Percentiles rank a stretch among this genome's conserved stretches.
Evolutionary conservation across 1,140 invertebrate species (phyloP).

Genomic region (Colletes gigas): DNA sequence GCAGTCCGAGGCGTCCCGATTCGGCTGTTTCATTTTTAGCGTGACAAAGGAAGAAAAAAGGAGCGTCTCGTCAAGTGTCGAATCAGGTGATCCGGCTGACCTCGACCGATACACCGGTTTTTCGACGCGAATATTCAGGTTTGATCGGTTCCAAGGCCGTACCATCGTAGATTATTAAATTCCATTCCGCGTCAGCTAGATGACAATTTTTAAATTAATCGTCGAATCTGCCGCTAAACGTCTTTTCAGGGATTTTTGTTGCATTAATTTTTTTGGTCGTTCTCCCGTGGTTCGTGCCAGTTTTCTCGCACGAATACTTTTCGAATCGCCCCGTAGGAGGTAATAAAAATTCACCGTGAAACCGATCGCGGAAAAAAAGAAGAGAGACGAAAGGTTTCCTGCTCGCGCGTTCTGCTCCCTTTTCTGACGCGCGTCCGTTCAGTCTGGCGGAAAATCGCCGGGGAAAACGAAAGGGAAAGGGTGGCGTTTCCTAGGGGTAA

Average conservation of each 20-base stretch:
- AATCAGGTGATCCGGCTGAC: conserved; percentile 7
- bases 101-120: conserved; percentile 18
- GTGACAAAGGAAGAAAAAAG: background rate
- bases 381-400: background rate
- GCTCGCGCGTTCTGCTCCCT: background rate
- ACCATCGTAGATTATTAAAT: background rate
- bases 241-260: too few species aligned
- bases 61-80: conserved; percentile 1
- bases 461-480: conserved; percentile 47
- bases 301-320: background rate
- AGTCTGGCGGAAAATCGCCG: conserved; percentile 30
- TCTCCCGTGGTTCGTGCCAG: too few species aligned
- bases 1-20: background rate
- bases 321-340: background rate
- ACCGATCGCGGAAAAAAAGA: background rate
- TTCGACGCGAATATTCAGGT: background rate
- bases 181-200: background rate
- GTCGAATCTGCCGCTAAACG: too few species aligned
- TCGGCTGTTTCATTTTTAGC: background rate
- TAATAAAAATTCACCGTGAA: background rate
- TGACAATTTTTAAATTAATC: too few species aligned
- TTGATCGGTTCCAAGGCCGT: background rate
- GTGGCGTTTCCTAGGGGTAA: conserved; percentile 31
- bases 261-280: too few species aligned
- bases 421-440: conserved; percentile 3